Percentiles rank a stretch among this genome's conserved stretches.
Evolutionary conservation across 2,797 vertebrate genomes (phyloP).

Genomic region (Oreonectes daqikongensis): DNA sequence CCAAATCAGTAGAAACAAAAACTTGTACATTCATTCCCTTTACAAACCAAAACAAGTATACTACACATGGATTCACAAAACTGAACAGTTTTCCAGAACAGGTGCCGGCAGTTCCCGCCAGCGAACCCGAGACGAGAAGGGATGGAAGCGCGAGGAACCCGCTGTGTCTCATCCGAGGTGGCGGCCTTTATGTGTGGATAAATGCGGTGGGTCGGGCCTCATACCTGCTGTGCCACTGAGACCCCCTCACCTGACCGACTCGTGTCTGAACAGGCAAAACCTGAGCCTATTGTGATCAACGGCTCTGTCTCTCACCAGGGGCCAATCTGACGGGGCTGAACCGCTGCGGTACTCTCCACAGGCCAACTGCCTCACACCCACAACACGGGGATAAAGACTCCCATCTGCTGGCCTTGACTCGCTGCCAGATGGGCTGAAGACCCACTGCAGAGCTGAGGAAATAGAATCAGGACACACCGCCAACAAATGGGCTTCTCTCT

Average conservation of each 20-base stretch:
- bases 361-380: slow-evolving; percentile 53
- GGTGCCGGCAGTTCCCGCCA: slow-evolving; percentile 32
- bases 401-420: slow-evolving; percentile 76
- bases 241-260: slow-evolving; percentile 75
- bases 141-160: slow-evolving; percentile 42
- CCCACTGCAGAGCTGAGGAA: slow-evolving; percentile 37
- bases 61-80: too few species aligned
- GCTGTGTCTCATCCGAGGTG: slow-evolving; percentile 53
- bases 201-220: slow-evolving; percentile 44
- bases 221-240: slow-evolving; percentile 70
- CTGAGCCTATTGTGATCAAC: slow-evolving; percentile 46
- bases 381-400: slow-evolving; percentile 61
- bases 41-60: too few species aligned
- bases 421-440: slow-evolving; percentile 66
- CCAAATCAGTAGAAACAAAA: too few species aligned
- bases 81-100: too few species aligned
- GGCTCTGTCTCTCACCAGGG: slow-evolving; percentile 56
- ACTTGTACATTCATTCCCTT: too few species aligned
- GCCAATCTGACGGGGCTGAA: slow-evolving; percentile 50
- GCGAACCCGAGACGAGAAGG: slow-evolving; percentile 34
- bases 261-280: slow-evolving; percentile 78
- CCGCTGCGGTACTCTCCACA: slow-evolving; percentile 43
- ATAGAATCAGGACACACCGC: slow-evolving; percentile 8
- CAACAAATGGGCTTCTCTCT: neutral
- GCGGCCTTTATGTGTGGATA: slow-evolving; percentile 41